Conservation (phyloP, 2,888 invertebrate genomes). For the Mermis nigrescens region DNA sequence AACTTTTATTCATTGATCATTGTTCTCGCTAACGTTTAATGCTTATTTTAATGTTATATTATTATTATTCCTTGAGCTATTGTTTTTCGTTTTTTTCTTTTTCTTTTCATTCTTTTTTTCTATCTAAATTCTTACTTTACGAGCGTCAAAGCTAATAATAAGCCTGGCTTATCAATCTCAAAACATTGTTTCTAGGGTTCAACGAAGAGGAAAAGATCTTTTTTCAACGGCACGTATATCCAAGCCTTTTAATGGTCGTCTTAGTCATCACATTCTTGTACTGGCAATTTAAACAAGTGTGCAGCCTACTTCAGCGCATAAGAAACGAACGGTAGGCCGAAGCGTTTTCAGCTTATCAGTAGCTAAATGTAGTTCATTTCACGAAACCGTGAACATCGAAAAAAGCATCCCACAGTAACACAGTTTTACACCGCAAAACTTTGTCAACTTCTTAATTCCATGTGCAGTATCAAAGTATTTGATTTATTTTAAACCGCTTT, state of each 20-base stretch:
- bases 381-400: too few species aligned
- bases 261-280: slow-evolving; percentile 49
- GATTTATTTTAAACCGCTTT: neutral
- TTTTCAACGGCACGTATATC: slow-evolving; percentile 67
- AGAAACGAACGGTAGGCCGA: slow-evolving; percentile 93
- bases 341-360: too few species aligned
- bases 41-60: too few species aligned
- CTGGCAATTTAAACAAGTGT: slow-evolving; percentile 78
- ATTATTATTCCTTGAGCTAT: neutral
- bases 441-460: too few species aligned
- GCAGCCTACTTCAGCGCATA: slow-evolving; percentile 83
- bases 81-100: neutral
- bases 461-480: too few species aligned
- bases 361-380: too few species aligned
- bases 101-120: neutral
- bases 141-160: too few species aligned
- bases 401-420: too few species aligned
- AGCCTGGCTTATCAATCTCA: neutral
- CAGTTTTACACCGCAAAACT: too few species aligned
- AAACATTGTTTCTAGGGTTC: slow-evolving; percentile 29
- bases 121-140: neutral
- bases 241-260: slow-evolving; percentile 56
- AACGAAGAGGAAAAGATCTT: slow-evolving; percentile 44
- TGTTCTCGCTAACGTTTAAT: too few species aligned
- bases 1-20: too few species aligned